Evolutionary conservation across 2,888 invertebrate species (phyloP).

Genomic region (Neuroscelio doddi): DNA sequence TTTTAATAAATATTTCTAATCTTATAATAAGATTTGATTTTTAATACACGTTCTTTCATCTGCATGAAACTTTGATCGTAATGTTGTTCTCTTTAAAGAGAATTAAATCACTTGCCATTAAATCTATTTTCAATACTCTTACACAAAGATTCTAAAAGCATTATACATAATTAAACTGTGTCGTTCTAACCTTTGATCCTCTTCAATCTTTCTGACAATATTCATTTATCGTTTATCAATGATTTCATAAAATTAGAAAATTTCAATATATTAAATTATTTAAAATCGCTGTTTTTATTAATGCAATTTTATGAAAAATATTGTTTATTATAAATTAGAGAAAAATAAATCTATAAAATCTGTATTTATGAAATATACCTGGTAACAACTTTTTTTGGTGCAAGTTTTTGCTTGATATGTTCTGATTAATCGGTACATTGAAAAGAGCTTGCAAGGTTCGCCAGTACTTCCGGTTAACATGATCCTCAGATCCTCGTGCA

Average conservation of each 20-base stretch:
- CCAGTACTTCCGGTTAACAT: conserved; percentile 54
- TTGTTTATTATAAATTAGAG: conserved; percentile 1
- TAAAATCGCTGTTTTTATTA: no score
- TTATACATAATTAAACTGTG: conserved; percentile 25
- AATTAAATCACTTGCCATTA: not conserved
- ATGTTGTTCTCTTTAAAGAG: not conserved
- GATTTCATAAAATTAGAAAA: no score
- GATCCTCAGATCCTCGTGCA: conserved; percentile 55
- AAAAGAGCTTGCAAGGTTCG: conserved; percentile 25
- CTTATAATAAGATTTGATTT: no score
- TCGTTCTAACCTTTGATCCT: conserved; percentile 1
- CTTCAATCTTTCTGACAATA: no score
- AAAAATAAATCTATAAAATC: not conserved
- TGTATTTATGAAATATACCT: not conserved
- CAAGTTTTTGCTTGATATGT: conserved; percentile 27
- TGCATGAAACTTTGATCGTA: no score
- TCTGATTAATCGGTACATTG: conserved; percentile 17
- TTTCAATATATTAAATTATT: no score
- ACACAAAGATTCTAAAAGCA: conserved; percentile 36
- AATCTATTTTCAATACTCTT: not conserved
- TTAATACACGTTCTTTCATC: no score
- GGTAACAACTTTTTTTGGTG: not conserved
- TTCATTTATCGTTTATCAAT: no score
- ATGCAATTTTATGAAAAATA: no score
- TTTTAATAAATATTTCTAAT: no score